Evolutionary conservation across 64 coral and sea anemone species (phyloP), one percentile per base, ranked within the genome.

Genomic region (Pocillopora damicornis): DNA sequence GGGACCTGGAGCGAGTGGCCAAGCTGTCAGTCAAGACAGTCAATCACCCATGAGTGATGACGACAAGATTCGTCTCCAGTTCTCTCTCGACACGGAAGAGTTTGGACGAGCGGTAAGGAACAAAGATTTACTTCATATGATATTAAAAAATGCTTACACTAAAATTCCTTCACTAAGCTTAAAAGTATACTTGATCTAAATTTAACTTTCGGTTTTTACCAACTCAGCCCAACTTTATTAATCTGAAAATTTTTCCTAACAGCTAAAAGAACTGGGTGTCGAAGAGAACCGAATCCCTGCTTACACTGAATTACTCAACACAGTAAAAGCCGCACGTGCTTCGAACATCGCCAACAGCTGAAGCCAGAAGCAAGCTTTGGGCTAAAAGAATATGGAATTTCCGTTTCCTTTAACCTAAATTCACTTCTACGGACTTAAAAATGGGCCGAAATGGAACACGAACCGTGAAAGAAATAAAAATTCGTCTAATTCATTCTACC

Each of bases 41-140:
- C 63, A 80, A 45, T 63, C 81, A 17, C 72, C 88, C 2, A 91
- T 98, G 75, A 98, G 83, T 63, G 95, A 98, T 86, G 95, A 98
- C 79, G 95, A 98, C 75, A 98, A 98, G 56, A 98, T 98, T 80
- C 78, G 95, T 30, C 74, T 98, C 35, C 95, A 98, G 79, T 98
- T 98, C 76, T 78, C 89, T 20, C 83, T 94, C 20, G 95, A 98
- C 85, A 89, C 93, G 4, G 88, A 88, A 81, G 95, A 98, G 35
- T 98, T 98, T 80, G 91, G 92, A 30, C 93, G 86, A 90, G 86
- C 90, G 65, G 94, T 93, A 87, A 90, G 91, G 35, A 20, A 80
- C 74, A 51, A 51, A 0, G 42, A 4, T 51, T 51, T 2, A 51
- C 42, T 51, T 51, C 42, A 51, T 51, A 4, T 51, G 42, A 51